Conservation (phyloP, 2,113 vertebrate species). For the Thalassoma bifasciatum region DNA sequence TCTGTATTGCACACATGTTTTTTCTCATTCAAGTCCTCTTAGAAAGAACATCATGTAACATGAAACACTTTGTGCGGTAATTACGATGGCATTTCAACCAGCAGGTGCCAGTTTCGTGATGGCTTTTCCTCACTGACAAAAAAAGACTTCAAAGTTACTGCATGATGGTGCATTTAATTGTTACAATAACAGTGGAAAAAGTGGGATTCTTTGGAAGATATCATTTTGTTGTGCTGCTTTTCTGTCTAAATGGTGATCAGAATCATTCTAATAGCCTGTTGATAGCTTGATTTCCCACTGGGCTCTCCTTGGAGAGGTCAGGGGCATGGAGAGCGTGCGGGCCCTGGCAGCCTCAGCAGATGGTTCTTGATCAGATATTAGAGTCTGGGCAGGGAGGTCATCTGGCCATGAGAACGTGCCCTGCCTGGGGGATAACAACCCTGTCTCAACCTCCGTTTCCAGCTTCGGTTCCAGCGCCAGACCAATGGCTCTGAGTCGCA, state of each 20-base stretch:
- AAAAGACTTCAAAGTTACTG: constrained; percentile 10
- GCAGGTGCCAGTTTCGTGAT: neutral
- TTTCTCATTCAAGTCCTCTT: neutral
- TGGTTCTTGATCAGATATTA: constrained; percentile 85
- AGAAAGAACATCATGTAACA: constrained; percentile 10
- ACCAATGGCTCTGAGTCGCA: constrained; percentile 54
- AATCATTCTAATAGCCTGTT: constrained; percentile 74
- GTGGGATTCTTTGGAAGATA: constrained; percentile 46
- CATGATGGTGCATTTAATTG: too few relatives aligned
- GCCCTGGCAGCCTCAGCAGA: constrained; percentile 78
- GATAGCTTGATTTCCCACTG: constrained; percentile 79
- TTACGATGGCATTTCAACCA: constrained; percentile 15
- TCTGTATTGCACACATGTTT: neutral
- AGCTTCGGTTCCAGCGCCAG: constrained; percentile 51
- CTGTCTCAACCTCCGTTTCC: constrained; percentile 52
- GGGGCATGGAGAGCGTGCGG: constrained; percentile 49
- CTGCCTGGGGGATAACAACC: constrained; percentile 63
- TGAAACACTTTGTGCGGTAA: constrained; percentile 19
- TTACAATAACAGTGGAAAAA: constrained; percentile 35
- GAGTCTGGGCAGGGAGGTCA: constrained; percentile 71
- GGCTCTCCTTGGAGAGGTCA: constrained; percentile 80
- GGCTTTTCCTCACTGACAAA: constrained; percentile 23
- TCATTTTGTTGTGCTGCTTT: constrained; percentile 64
- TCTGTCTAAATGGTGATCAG: constrained; percentile 71
- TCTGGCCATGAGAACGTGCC: constrained; percentile 63